A percentile compares a stretch with the other conserved stretches of the same genome.
These are phyloP conservation scores for Mactromeris polynyma DNA, from an alignment of 2,888 invertebrate species.

Conservation along the genomic window DNA sequence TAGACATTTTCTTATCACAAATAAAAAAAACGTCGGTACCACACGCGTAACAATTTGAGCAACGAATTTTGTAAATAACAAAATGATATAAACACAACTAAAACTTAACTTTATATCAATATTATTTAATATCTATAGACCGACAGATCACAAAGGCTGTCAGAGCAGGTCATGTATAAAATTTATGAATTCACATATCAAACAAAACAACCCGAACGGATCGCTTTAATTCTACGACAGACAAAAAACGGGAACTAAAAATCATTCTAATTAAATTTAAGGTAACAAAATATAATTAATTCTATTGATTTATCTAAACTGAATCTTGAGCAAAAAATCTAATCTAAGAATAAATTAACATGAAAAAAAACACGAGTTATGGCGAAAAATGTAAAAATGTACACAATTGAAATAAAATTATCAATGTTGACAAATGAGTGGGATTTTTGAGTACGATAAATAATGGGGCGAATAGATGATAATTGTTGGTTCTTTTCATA, in stretches of 20 bases:
- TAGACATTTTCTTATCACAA: too few relatives aligned
- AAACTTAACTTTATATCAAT: background rate
- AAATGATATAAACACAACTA: constrained; percentile 1
- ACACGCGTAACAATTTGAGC: background rate
- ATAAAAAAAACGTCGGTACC: background rate
- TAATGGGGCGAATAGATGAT: constrained; percentile 52
- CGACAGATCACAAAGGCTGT: background rate
- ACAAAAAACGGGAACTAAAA: constrained; percentile 2
- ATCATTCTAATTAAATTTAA: constrained; percentile 8
- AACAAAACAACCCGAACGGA: background rate
- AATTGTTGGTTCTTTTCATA: constrained; percentile 47
- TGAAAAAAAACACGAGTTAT: constrained; percentile 45
- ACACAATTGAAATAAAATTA: constrained; percentile 54
- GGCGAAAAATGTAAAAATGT: constrained; percentile 47
- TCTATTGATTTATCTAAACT: constrained; percentile 45
- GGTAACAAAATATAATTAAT: constrained; percentile 33
- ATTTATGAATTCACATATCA: constrained; percentile 1
- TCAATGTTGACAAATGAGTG: constrained; percentile 56
- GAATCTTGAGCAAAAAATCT: constrained; percentile 57
- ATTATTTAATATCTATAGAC: constrained; percentile 3
- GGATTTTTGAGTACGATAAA: constrained; percentile 47
- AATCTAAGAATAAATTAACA: constrained; percentile 64
- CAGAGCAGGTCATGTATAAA: background rate
- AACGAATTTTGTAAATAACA: background rate
- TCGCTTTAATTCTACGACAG: background rate